Percentiles rank a stretch among this genome's conserved stretches.
Evolutionary conservation across 2,888 invertebrate species (phyloP).

Genomic region (Neoitamus cyanurus): DNA sequence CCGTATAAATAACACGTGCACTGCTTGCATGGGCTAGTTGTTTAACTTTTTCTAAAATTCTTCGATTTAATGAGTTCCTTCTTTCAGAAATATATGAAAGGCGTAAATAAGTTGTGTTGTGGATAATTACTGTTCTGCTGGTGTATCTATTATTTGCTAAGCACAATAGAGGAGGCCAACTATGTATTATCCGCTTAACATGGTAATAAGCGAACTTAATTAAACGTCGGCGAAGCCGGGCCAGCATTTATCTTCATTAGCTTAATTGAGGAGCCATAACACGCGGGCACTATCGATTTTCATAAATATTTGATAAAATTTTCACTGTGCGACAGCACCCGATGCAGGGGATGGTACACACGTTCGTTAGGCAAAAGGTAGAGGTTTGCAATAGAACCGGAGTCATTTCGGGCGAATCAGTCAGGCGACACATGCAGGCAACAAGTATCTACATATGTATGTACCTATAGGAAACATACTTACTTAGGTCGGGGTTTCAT

Average conservation of each 20-base stretch:
- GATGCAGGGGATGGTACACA: neutral
- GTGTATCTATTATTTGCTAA: neutral
- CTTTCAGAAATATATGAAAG: no score
- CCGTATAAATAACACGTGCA: no score
- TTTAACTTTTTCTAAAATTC: no score
- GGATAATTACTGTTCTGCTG: neutral
- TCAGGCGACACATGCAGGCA: neutral
- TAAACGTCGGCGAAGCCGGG: neutral
- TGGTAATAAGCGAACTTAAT: conserved; percentile 27
- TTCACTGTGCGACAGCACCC: neutral
- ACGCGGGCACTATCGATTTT: conserved; percentile 8
- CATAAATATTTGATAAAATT: conserved; percentile 38
- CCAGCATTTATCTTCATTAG: conserved; percentile 32
- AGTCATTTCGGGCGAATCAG: neutral
- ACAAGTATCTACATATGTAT: neutral
- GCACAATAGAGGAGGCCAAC: neutral
- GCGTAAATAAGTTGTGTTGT: no score
- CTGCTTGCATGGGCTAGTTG: no score
- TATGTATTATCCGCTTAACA: neutral
- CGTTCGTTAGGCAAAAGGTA: neutral
- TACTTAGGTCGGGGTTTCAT: neutral
- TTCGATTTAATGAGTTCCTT: no score
- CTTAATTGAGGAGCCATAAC: conserved; percentile 4
- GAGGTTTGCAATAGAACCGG: neutral
- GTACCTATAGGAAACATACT: neutral